Conservation (phyloP, 2,113 vertebrate genomes). For the Neolamprologus sp. region DNA sequence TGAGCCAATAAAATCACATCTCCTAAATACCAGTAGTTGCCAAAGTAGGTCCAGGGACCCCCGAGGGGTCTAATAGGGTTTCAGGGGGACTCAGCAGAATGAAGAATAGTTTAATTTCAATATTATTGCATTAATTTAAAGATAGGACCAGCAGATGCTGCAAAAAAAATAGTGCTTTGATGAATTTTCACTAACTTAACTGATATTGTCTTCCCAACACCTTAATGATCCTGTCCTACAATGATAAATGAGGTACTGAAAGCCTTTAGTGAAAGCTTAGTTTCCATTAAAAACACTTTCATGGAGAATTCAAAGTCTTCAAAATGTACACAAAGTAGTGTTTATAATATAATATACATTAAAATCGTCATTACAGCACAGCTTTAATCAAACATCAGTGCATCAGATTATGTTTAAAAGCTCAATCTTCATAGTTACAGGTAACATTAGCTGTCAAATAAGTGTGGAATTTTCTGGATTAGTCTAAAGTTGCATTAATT, state of each 20-base stretch:
- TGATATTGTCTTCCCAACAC: background rate
- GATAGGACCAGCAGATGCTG: background rate
- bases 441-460: background rate
- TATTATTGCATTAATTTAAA: background rate
- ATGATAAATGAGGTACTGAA: background rate
- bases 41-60: conserved; percentile 40
- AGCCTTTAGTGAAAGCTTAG: background rate
- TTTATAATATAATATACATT: background rate
- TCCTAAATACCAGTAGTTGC: conserved; percentile 29
- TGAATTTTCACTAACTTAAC: background rate
- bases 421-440: background rate
- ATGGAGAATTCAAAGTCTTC: background rate
- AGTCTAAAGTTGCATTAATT: background rate
- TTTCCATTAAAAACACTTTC: background rate
- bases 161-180: background rate
- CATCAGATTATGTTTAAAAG: background rate
- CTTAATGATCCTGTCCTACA: background rate
- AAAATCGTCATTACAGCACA: background rate
- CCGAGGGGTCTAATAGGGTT: background rate
- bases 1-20: conserved; percentile 43
- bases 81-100: conserved; percentile 19
- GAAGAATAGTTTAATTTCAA: conserved; percentile 25
- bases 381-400: background rate
- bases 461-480: background rate
- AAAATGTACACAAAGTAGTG: background rate